These are phyloP conservation scores for Eulemur albifrons DNA, from an alignment of 2,797 vertebrate genomes.

Conservation along the genomic window DNA sequence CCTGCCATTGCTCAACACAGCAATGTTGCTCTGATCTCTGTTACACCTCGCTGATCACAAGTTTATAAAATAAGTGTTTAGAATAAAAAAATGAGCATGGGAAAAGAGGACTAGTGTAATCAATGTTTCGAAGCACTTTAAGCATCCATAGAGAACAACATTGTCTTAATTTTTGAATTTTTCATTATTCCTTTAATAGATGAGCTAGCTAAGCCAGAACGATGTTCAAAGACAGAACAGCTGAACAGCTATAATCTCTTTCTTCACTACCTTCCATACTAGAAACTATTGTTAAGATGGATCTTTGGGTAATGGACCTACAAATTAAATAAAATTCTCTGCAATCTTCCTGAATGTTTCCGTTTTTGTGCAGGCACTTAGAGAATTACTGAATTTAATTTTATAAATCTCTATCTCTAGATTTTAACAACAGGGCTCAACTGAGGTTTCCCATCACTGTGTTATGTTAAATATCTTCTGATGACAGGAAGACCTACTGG, in stretches of 20 bases:
- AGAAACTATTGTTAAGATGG: neutral
- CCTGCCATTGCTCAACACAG: neutral
- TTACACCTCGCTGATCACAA: neutral
- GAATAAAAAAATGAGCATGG: neutral
- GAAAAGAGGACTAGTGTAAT: neutral
- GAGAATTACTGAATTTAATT: constrained; percentile 1
- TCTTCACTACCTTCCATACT: neutral
- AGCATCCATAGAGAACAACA: neutral
- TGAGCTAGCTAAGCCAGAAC: neutral
- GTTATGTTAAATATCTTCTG: neutral
- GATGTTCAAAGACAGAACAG: neutral
- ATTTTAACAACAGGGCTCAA: neutral
- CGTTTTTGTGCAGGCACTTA: neutral
- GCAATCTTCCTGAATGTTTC: neutral
- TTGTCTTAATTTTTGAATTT: neutral
- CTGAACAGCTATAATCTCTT: neutral
- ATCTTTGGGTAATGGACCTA: neutral
- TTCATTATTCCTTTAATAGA: neutral
- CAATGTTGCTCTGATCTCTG: neutral
- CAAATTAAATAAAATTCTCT: neutral
- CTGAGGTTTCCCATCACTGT: neutral
- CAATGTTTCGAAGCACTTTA: neutral
- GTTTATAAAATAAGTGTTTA: neutral
- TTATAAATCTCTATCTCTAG: neutral
- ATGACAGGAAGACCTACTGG: neutral